Evolutionary conservation across 2,888 invertebrate species (phyloP).

Genomic region (Clivina fossor): DNA sequence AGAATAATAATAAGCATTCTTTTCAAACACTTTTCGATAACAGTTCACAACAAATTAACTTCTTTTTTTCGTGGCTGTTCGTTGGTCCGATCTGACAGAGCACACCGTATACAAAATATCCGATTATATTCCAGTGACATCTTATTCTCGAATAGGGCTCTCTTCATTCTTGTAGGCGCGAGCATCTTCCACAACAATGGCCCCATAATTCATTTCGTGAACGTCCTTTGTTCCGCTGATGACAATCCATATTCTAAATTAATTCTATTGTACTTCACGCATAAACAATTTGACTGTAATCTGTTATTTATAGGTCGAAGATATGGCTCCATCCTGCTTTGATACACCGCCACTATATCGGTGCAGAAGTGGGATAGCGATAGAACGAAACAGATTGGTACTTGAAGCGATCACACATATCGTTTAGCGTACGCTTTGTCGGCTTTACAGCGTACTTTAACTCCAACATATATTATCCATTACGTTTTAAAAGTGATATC

Average conservation of each 20-base stretch:
- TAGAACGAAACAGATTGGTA: constrained; percentile 21
- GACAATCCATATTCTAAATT: constrained; percentile 34
- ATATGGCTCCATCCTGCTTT: neutral
- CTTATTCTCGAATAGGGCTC: constrained; percentile 23
- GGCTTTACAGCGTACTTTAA: constrained; percentile 44
- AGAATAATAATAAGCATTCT: too few species aligned
- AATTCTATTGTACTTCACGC: constrained; percentile 30
- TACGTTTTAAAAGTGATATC: constrained; percentile 43
- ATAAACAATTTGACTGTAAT: constrained; percentile 32
- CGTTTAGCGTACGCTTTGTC: constrained; percentile 46
- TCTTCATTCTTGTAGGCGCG: too few species aligned
- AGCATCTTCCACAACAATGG: constrained; percentile 15
- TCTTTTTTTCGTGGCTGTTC: too few species aligned
- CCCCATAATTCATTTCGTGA: constrained; percentile 30
- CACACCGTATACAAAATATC: too few species aligned
- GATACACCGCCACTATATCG: neutral
- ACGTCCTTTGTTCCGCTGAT: constrained; percentile 24
- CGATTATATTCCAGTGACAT: constrained; percentile 21
- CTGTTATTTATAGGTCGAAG: constrained; percentile 28
- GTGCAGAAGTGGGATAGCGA: neutral
- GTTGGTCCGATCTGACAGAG: too few species aligned
- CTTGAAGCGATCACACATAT: constrained; percentile 32
- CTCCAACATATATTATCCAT: constrained; percentile 47
- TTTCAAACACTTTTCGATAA: too few species aligned
- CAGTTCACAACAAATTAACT: too few species aligned